Conservation (phyloP, 1,140 invertebrate genomes). For the Akabosia matsudoensis region DNA sequence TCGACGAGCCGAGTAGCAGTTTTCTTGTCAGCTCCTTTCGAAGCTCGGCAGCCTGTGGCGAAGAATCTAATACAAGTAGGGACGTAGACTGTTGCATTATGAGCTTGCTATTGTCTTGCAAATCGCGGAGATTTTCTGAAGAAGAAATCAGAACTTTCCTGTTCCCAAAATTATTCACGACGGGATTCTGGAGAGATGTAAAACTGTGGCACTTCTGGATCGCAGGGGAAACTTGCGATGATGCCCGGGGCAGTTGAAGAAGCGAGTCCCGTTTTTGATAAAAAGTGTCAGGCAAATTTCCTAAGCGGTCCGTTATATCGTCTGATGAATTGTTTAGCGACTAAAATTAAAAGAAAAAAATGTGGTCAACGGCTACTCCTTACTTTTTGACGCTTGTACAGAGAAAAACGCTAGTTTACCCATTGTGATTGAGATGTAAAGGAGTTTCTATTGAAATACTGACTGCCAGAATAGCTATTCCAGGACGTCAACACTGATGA, state of each 20-base stretch:
- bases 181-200: conserved; percentile 29
- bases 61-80: conserved; percentile 35
- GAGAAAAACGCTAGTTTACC: too few species aligned
- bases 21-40: conserved; percentile 35
- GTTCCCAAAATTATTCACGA: background rate
- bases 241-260: background rate
- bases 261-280: conserved; percentile 28
- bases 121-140: background rate
- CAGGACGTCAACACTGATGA: conserved; percentile 27
- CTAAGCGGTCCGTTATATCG: conserved; percentile 33
- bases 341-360: too few species aligned
- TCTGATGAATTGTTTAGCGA: conserved; percentile 34
- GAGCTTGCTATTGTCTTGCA: background rate
- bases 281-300: conserved; percentile 40
- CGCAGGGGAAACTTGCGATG: background rate
- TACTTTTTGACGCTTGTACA: background rate
- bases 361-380: background rate
- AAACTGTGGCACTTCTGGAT: conserved; percentile 45
- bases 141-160: background rate
- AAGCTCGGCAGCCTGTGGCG: conserved; percentile 35
- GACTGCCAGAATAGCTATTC: conserved; percentile 20
- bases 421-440: conserved; percentile 42
- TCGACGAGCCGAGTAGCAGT: conserved; percentile 19
- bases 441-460: conserved; percentile 42
- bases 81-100: conserved; percentile 38